Percentiles rank a stretch among this genome's conserved stretches.
phyloP scores from a whole-genome alignment of 64 coral and sea anemone genomes.

The Pachyseris speciosa region DNA sequence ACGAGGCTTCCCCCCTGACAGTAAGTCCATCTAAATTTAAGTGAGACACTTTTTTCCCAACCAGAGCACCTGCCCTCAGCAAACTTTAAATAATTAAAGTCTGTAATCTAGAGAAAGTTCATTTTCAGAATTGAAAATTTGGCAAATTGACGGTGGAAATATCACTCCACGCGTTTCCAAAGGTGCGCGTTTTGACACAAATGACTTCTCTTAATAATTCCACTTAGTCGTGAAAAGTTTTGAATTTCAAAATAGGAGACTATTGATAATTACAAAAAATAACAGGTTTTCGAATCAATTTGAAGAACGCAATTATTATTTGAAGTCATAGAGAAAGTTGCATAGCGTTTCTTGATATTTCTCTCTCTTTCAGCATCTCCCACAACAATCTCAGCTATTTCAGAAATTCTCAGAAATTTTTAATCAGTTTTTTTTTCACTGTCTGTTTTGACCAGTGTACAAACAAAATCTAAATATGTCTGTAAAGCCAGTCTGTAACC shows the following conservation, averaged over 20 bases:
- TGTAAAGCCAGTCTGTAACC: not conserved
- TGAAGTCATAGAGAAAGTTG: too few species aligned
- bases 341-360: too few species aligned
- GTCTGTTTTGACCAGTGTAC: not conserved
- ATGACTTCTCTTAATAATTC: not conserved
- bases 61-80: not conserved
- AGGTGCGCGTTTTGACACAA: not conserved
- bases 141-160: not conserved
- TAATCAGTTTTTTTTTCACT: too few species aligned
- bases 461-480: slow-evolving; percentile 1
- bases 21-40: not conserved
- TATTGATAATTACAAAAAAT: slow-evolving; percentile 4
- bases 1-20: not conserved
- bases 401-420: too few species aligned
- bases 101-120: not conserved
- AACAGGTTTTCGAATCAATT: not conserved
- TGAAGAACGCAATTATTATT: too few species aligned
- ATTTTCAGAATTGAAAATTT: not conserved
- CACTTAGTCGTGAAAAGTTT: not conserved
- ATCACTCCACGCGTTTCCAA: not conserved
- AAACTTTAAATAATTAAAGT: not conserved
- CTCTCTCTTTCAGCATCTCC: too few species aligned
- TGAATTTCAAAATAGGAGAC: slow-evolving; percentile 20
- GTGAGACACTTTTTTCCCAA: not conserved
- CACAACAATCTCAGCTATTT: too few species aligned